Evolutionary conservation across 1,140 invertebrate genomes (phyloP), one percentile per base, ranked within the genome.

Genomic region (Agrypnia vestita): DNA sequence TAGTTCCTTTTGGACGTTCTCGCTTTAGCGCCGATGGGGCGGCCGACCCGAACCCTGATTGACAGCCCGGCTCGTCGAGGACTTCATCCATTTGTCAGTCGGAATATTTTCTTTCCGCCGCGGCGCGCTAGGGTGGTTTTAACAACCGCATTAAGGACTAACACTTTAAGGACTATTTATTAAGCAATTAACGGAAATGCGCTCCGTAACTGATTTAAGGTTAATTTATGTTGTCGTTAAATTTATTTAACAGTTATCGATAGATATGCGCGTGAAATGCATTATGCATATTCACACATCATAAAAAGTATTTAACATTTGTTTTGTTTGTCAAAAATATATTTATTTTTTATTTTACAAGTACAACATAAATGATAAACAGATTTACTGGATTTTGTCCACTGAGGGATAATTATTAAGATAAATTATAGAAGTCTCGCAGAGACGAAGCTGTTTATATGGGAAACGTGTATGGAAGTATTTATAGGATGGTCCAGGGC

Each of bases 81-180:
- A 61, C 72, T 61, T 80, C 46, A 15, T 80, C 67, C 74, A 80
- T 80, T 80, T 80, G 79, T 80, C 79, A 80, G 56, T 15, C n/a
- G 0, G 67, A 64, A 53, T 76, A 64, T 44, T 80, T 80, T 19
- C 62, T 64, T 79, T 73, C 49, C 56, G 25, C 25, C 9, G 47
- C 12, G 0, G 43, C 56, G 15, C 19, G n/a, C n/a, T 76, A 35
- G 49, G 73, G 73, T 46, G 51, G 43, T 80, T 80, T 35, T 80
- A 76, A 80, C 74, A 69, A 55, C 74, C 67, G 74, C 73, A 80
- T 77, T 76, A 76, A 43, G n/a, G 55, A 13, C 25, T 62, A 67
- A 80, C 61, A 75, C 43, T 80, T 53, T 64, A 62, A 75, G 17
- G 44, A 44, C 44, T 69, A 69, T 69, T 69, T 69, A 69, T 69